Base-by-base conservation (phyloP, 2,113 vertebrate species). In the Trinectes maculatus region DNA sequence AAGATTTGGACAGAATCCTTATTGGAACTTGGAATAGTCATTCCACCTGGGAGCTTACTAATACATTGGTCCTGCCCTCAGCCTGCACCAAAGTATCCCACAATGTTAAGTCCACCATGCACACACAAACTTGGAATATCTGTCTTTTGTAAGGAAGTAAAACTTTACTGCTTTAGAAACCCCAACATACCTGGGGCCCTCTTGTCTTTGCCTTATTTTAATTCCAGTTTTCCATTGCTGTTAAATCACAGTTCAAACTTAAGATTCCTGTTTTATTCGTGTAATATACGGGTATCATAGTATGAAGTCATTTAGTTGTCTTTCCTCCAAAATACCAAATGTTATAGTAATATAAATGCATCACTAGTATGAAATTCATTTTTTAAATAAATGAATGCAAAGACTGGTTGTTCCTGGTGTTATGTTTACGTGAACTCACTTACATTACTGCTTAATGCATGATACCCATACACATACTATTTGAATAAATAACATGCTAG, bases 341-440 rank as follows among this genome's bases (percentile, higher is more conserved):
- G 71, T 66, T 77, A 18, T 19, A 42, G n/a, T 18, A 28, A 24
- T 83, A 79, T 52, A 47, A 71, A 55, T 22, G 29, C 57, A 18
- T 83, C 59, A 54, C 63, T 74, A 73, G 70, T 43, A 57, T 82
- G 83, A 53, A 82, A 85, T 80, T 76, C 25, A 82, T 77, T 68
- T 71, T 40, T 81, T 71, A 71, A 85, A 79, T 79, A 80, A 54
- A 69, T 53, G 0, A 37, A 57, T 52, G 26, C 12, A 42, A 39
- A 53, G 37, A 64, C 46, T 51, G 25, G 12, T 33, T 56, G 24
- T 19, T 51, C 8, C 21, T 43, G 46, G 26, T 52, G 25, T 51
- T 31, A 5, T n/a, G 12, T 56, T 36, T n/a, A 28, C n/a, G 10
- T 22, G 31, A n/a, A 7, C 31, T 33, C 29, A 21, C 5, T 47